Evolutionary conservation across 2,797 vertebrate genomes (phyloP).

Genomic region (Stomatorhinus walkeri): DNA sequence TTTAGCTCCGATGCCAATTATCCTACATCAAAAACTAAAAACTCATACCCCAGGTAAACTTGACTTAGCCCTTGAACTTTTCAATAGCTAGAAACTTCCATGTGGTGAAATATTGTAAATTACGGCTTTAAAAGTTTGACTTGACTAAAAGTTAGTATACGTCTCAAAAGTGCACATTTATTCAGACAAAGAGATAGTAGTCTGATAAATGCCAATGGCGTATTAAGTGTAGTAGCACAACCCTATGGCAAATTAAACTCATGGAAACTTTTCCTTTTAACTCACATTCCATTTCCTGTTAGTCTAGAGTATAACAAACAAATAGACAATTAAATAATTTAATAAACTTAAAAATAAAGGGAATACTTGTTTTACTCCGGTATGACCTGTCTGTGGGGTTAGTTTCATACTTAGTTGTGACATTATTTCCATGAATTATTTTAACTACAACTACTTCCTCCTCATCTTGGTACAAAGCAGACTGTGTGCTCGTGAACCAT

Average conservation of each 20-base stretch:
- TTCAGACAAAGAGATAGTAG: background rate
- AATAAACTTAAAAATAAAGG: background rate
- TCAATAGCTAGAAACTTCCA: background rate
- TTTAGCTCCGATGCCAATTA: background rate
- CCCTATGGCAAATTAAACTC: background rate
- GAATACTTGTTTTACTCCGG: background rate
- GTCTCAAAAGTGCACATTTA: background rate
- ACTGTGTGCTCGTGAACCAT: background rate
- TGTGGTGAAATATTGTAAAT: background rate
- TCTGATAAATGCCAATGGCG: background rate
- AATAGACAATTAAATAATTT: background rate
- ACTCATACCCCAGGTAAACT: background rate
- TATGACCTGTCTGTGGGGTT: background rate
- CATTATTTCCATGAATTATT: constrained; percentile 1
- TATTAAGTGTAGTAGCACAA: background rate
- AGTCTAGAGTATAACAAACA: background rate
- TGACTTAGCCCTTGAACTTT: background rate
- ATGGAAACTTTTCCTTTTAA: background rate
- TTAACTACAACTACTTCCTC: background rate
- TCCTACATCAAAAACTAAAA: background rate
- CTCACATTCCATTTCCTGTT: background rate
- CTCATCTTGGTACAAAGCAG: background rate
- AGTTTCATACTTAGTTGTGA: background rate
- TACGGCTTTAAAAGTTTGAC: background rate
- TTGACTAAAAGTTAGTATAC: background rate